Base-by-base conservation (phyloP, 2,113 vertebrate genomes). In the Cairina moschata region DNA sequence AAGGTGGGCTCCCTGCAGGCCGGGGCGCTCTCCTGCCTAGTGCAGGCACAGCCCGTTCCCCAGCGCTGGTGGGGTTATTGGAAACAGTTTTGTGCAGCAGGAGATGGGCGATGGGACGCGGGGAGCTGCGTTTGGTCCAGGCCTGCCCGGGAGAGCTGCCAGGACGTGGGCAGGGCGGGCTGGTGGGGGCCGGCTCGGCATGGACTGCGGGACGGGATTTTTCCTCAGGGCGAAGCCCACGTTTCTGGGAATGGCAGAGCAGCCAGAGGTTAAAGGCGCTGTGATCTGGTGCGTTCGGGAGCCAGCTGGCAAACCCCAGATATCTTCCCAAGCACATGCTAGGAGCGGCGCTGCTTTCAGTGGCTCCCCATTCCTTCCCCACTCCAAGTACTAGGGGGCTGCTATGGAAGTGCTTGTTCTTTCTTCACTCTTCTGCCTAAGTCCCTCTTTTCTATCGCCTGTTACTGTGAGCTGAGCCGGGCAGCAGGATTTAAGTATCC, bases 281-380 rank as follows among this genome's bases (percentile, higher is more conserved):
- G 75, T 38, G 94, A 85, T 96, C 79, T 67, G 81, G 79, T 58
- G 85, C 82, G 32, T 50, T 44, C 94, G 88, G 91, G 52, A 95
- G 91, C 93, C 86, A 92, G 96, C 95, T 97, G 97, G 95, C 91
- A 91, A 73, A 1, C 6, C 87, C 82, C 85, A 96, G 97, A 46
- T 88, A 97, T 94, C 94, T 96, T 63, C 62, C 52, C 18, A 36
- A 83, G 95, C 97, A 95, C 94, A 63, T 73, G 94, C 23, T 34
- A 36, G 93, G 58, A 90, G 91, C 84, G 59, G 84, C 69, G 93
- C 84, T 86, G 92, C 55, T 96, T 71, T 95, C 88, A 71, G 4
- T 93, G 67, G 91, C 67, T 95, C 79, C 90, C 88, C 88, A 86
- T 63, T 83, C 79, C 71, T 89, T 83, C 86, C 86, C 93, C 22